Evolutionary conservation across 2,113 vertebrate genomes (phyloP), one percentile per base, ranked within the genome.

Genomic region (Corapipo altera): DNA sequence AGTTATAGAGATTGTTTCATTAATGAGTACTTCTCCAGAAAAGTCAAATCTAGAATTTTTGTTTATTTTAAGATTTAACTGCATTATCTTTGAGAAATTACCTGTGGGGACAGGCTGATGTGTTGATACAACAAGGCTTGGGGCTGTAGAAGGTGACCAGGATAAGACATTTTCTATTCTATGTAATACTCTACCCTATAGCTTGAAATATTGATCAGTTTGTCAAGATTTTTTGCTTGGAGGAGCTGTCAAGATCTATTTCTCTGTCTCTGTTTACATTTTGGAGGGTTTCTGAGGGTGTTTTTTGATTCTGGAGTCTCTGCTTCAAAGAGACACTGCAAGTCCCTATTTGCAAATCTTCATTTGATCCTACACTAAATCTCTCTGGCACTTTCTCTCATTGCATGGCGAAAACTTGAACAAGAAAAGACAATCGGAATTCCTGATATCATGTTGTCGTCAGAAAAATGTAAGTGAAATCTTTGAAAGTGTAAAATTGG

Each of bases 271-370:
- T 88, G 27, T 86, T 93, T 88, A 52, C 24, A 70, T 83, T 15
- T 64, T 86, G 28, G 24, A 80, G 41, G 39, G 4, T 33, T 94
- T 92, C 55, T 77, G 58, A 75, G 33, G 19, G 20, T 79, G 49
- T 32, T 93, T 7, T n/a, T 85, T 76, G 67, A 58, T 41, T 91
- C 71, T 92, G 44, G 44, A 90, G 85, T 91, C 66, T 78, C 71
- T 91, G 21, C 54, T 94, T 95, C 59, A 86, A 72, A 88, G 41
- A 46, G 13, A 10, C 10, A 48, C 6, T 85, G 27, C 43, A 87
- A 84, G 46, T 66, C 8, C 77, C 32, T 93, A 23, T 66, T 84
- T 87, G 43, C 49, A 79, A 65, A 28, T 49, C 15, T 55, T 75
- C 39, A 62, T 79, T 91, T 91, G 72, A 94, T 77, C 9, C 1